Evolutionary conservation across 2,888 invertebrate species (phyloP).

Genomic region (Coronaproctus castanopsis): DNA sequence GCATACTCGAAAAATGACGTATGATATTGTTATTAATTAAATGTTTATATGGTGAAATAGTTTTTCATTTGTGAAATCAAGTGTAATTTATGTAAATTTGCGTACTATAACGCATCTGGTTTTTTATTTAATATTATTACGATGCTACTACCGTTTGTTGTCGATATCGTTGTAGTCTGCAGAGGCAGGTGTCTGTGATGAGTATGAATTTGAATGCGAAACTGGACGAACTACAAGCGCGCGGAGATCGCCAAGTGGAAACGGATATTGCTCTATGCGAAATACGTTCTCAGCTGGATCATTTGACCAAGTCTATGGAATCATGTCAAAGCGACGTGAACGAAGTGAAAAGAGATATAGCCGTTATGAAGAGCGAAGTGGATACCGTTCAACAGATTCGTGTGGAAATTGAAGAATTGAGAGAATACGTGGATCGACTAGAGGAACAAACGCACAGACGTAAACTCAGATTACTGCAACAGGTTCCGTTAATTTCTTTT

Average conservation of each 20-base stretch:
- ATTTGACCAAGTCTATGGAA: slow-evolving; percentile 82
- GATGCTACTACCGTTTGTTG: too few relatives aligned
- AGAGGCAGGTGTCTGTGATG: slow-evolving; percentile 95
- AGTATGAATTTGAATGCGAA: slow-evolving; percentile 87
- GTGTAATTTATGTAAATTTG: too few relatives aligned
- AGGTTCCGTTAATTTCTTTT: too few relatives aligned
- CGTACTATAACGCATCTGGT: too few relatives aligned
- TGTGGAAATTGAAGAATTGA: slow-evolving; percentile 78
- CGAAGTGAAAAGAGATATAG: slow-evolving; percentile 80
- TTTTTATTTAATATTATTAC: too few relatives aligned
- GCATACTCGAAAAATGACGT: too few relatives aligned
- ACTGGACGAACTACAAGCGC: slow-evolving; percentile 82
- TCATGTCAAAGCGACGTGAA: slow-evolving; percentile 87
- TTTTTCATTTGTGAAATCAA: too few relatives aligned
- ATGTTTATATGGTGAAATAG: too few relatives aligned
- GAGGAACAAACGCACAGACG: slow-evolving; percentile 79
- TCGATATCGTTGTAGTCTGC: slow-evolving; percentile 51
- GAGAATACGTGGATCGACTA: slow-evolving; percentile 77
- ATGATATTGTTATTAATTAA: too few relatives aligned
- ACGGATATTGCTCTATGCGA: slow-evolving; percentile 84
- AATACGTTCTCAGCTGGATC: slow-evolving; percentile 78
- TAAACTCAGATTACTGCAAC: slow-evolving; percentile 74
- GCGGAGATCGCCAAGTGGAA: slow-evolving; percentile 63
- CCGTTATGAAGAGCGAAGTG: slow-evolving; percentile 80
- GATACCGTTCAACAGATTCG: slow-evolving; percentile 88